Conservation (phyloP, 2,113 vertebrate species). For the Callipepla californica region DNA sequence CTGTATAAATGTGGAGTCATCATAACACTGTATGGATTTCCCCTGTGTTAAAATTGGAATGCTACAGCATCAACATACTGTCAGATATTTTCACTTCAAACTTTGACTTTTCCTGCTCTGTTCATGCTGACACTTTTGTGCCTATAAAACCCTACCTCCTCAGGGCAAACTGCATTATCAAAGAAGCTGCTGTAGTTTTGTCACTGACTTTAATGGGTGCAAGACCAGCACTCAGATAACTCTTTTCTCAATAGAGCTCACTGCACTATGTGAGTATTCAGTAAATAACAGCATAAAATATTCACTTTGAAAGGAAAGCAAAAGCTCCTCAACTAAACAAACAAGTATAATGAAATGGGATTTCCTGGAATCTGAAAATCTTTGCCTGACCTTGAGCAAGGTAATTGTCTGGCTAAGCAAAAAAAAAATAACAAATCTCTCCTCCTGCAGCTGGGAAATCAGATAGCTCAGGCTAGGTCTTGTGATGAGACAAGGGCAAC, state of each 20-base stretch:
- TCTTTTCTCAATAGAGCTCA: not conserved
- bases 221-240: not conserved
- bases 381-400: conserved; percentile 10
- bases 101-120: not conserved
- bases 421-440: conserved; percentile 15
- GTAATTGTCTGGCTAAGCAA: conserved; percentile 21
- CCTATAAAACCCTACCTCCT: not conserved
- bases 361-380: conserved; percentile 36
- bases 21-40: not conserved
- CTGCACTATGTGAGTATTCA: not conserved
- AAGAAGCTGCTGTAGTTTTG: not conserved
- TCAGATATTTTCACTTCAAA: not conserved
- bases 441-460: not conserved
- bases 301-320: conserved; percentile 22
- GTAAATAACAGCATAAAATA: conserved; percentile 21
- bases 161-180: not conserved
- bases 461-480: not conserved
- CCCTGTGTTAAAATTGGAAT: not conserved
- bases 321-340: conserved; percentile 26
- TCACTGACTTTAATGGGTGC: not conserved
- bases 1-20: not conserved
- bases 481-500: not conserved
- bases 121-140: not conserved
- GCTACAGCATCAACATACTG: not conserved
- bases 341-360: not conserved